Conservation (phyloP, 2,113 vertebrate species). For the Jaculus jaculus region DNA sequence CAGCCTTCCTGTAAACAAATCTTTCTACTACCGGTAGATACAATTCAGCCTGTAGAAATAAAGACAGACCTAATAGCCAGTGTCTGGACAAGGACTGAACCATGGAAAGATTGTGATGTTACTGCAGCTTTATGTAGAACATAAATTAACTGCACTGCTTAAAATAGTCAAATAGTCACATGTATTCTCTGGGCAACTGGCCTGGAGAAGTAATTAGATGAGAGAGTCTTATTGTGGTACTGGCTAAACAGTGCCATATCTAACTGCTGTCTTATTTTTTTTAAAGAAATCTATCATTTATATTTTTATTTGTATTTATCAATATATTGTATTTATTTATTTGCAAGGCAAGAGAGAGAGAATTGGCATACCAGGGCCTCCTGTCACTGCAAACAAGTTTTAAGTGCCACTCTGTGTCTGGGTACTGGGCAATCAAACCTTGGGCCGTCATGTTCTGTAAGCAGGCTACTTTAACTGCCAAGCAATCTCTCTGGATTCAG, state of each 20-base stretch:
- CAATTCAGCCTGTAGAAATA: not conserved
- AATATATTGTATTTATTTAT: not conserved
- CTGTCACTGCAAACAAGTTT: too few relatives aligned
- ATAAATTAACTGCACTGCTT: not conserved
- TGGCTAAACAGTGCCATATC: not conserved
- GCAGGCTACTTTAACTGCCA: too few relatives aligned
- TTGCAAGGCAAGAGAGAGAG: too few relatives aligned
- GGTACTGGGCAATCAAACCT: too few relatives aligned
- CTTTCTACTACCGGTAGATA: not conserved
- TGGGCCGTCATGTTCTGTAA: too few relatives aligned
- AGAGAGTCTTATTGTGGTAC: not conserved
- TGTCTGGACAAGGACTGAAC: not conserved
- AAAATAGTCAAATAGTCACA: not conserved
- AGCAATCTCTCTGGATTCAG: too few relatives aligned
- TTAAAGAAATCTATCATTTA: not conserved
- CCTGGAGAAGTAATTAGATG: not conserved
- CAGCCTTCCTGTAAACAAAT: slow-evolving; percentile 38
- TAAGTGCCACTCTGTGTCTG: too few relatives aligned
- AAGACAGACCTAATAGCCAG: not conserved
- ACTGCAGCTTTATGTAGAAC: not conserved
- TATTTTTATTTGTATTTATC: not conserved
- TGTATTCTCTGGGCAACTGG: not conserved
- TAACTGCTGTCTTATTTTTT: not conserved
- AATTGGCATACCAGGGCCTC: too few relatives aligned
- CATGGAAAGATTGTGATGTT: not conserved